Base-by-base conservation (phyloP, 2,113 vertebrate species). In the Sceloporus tristichus region DNA sequence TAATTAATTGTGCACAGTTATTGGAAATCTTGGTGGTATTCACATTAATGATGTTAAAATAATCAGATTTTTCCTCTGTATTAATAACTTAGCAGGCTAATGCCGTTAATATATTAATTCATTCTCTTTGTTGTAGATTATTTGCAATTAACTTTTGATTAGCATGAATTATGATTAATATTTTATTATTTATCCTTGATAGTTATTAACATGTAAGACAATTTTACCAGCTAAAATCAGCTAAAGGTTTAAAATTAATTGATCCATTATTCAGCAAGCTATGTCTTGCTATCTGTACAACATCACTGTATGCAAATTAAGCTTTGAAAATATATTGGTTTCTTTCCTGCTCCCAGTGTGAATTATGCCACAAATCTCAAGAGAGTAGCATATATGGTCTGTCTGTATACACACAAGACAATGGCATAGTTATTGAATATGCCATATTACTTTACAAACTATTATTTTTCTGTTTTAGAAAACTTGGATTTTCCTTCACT, bases 261-360 rank as follows among this genome's bases (percentile, higher is more conserved):
- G 56, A 73, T 94, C 88, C 85, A 94, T 95, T 93, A 94, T 96
- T 73, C 92, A 93, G 88, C n/a, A 9, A 21, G 16, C 87, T 93
- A 56, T 59, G 75, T 77, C 93, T 92, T 85, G 34, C 90, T 83
- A 86, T 83, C 88, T 87, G 0, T 89, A 68, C 79, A 68, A 86
- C 90, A 93, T 88, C 94, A 92, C 93, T 91, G 66, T 92, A 73
- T 89, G 89, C 21, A 1, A 25, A 76, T 90, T 71, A 90, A 90
- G 66, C 88, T 90, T 83, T 86, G 74, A 70, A 83, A 83, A 77
- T 38, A 40, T 66, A 77, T 77, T 70, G 80, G 4, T 87, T 0
- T 91, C 70, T 88, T 59, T 34, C 1, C 56, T 89, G 16, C 62
- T 89, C 92, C 62, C 10, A 38, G 4, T 48, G 29, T 87, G 25